Evolutionary conservation across 2,113 vertebrate species (phyloP).

Genomic region (Penelope pileata): DNA sequence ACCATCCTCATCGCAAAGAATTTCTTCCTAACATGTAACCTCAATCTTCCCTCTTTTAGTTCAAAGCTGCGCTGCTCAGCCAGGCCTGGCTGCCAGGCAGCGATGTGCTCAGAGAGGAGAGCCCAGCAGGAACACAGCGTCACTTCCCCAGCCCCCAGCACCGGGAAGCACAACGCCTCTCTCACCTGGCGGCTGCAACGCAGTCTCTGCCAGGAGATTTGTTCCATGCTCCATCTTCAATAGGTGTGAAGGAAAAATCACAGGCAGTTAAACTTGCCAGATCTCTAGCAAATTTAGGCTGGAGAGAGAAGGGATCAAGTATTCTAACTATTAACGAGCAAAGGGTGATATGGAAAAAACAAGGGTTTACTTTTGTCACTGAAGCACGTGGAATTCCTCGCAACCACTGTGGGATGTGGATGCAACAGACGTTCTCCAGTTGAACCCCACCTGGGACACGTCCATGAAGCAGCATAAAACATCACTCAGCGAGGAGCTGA

Average conservation of each 20-base stretch:
- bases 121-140: neutral
- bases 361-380: neutral
- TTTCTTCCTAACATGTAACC: too few relatives aligned
- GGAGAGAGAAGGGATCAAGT: neutral
- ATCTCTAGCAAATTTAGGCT: neutral
- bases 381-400: accelerated
- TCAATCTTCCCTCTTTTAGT: too few relatives aligned
- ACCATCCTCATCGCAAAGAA: too few relatives aligned
- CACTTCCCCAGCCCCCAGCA: neutral
- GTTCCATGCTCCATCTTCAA: neutral
- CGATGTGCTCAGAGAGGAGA: neutral
- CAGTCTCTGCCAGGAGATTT: neutral
- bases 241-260: neutral
- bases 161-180: neutral
- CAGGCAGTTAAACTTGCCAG: neutral
- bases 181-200: neutral
- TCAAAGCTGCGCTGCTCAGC: neutral
- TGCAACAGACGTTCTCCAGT: neutral
- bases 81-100: conserved; percentile 31
- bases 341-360: neutral
- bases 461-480: neutral
- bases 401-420: neutral
- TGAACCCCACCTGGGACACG: neutral
- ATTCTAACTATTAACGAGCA: neutral
- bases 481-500: neutral